Conservation (phyloP, 1,140 invertebrate species). For the Apis cerana region DNA sequence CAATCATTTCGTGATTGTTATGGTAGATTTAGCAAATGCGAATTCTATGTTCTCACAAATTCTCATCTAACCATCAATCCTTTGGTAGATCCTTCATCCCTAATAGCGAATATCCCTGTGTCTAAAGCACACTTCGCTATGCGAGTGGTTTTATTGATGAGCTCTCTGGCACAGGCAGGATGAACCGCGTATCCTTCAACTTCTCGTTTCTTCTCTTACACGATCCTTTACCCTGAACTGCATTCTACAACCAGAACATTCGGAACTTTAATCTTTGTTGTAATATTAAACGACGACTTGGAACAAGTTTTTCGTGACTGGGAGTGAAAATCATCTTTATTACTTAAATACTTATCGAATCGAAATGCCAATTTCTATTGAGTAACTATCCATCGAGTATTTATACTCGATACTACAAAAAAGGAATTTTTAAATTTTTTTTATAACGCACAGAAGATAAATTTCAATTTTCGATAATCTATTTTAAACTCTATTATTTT, state of each 20-base stretch:
- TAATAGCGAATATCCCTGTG: constrained; percentile 20
- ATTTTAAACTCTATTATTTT: too few relatives aligned
- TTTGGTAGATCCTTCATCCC: constrained; percentile 25
- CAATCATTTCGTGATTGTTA: neutral
- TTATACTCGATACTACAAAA: too few relatives aligned
- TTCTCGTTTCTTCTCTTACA: constrained; percentile 12
- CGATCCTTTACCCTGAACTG: constrained; percentile 9
- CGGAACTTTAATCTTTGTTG: neutral
- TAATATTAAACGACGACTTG: neutral
- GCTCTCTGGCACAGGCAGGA: neutral
- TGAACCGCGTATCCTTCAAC: constrained; percentile 26
- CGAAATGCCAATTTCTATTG: neutral
- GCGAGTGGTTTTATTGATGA: constrained; percentile 23
- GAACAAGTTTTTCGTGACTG: neutral
- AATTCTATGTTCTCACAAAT: constrained; percentile 19
- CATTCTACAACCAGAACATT: neutral
- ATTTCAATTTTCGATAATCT: too few relatives aligned
- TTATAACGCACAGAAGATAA: too few relatives aligned
- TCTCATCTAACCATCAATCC: constrained; percentile 6
- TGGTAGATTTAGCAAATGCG: neutral
- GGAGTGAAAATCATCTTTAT: neutral
- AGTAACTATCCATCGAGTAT: too few relatives aligned
- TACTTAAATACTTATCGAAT: too few relatives aligned
- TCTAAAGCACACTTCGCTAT: constrained; percentile 2
- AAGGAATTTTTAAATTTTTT: too few relatives aligned